Conservation (phyloP, 2,113 vertebrate genomes). For the Muntiacus reevesi region DNA sequence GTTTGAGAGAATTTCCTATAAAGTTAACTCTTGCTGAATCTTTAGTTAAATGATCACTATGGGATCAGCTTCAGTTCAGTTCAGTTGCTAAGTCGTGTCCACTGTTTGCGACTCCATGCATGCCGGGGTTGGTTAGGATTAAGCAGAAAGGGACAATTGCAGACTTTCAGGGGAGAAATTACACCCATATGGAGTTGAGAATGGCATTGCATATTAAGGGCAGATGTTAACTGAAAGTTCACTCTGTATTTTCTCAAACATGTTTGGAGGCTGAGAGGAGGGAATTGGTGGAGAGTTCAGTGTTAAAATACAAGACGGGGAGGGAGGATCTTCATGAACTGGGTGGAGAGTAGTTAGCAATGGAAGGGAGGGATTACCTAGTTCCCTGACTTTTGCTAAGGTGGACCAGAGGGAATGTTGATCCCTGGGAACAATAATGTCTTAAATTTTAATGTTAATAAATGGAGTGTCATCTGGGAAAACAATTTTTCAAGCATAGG, state of each 20-base stretch:
- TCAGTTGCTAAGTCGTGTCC: neutral
- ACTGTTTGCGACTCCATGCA: neutral
- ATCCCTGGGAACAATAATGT: neutral
- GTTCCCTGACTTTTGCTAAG: neutral
- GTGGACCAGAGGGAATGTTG: neutral
- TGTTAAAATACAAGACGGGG: neutral
- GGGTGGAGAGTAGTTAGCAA: neutral
- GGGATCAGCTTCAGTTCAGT: neutral
- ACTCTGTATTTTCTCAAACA: neutral
- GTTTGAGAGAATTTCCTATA: neutral
- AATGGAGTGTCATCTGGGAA: neutral
- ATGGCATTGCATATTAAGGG: neutral
- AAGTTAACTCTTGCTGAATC: neutral
- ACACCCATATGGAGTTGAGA: neutral
- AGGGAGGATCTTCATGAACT: neutral
- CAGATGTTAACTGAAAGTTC: neutral
- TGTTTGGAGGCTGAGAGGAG: neutral
- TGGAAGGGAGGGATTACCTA: neutral
- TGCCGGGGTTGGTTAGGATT: neutral
- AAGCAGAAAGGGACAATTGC: neutral
- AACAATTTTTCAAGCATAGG: neutral
- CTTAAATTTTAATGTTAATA: neutral
- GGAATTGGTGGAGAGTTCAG: neutral
- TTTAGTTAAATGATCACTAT: neutral
- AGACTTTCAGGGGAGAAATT: neutral